Percentiles rank a stretch among this genome's conserved stretches.
These are phyloP conservation scores for Herminia tarsipennalis DNA, from an alignment of 2,888 invertebrate genomes.

Conservation along the genomic window DNA sequence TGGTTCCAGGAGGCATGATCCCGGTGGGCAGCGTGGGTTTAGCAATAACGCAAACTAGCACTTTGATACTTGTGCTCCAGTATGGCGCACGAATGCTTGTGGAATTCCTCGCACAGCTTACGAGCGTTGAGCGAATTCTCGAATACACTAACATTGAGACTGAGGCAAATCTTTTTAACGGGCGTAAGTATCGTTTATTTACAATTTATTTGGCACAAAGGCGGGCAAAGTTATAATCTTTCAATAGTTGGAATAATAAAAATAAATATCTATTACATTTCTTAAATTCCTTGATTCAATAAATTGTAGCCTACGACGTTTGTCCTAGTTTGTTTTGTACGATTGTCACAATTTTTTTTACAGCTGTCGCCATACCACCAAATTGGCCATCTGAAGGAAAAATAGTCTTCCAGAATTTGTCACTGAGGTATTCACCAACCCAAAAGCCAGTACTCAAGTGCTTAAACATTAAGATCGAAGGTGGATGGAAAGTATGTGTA, in stretches of 20 bases:
- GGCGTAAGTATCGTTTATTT: slow-evolving; percentile 64
- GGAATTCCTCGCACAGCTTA: slow-evolving; percentile 91
- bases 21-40: slow-evolving; percentile 87
- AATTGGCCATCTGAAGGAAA: slow-evolving; percentile 88
- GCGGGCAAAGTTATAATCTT: too few relatives aligned
- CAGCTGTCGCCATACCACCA: slow-evolving; percentile 80
- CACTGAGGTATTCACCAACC: slow-evolving; percentile 86
- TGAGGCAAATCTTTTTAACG: slow-evolving; percentile 84
- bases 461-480: slow-evolving; percentile 68
- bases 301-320: too few relatives aligned
- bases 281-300: too few relatives aligned
- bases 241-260: too few relatives aligned
- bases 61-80: slow-evolving; percentile 86
- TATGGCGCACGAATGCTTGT: slow-evolving; percentile 95
- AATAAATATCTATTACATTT: too few relatives aligned
- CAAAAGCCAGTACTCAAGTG: slow-evolving; percentile 87
- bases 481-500: slow-evolving; percentile 83
- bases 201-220: too few relatives aligned
- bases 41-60: slow-evolving; percentile 88
- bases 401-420: slow-evolving; percentile 86
- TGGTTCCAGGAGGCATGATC: slow-evolving; percentile 58
- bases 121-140: slow-evolving; percentile 93
- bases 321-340: too few relatives aligned
- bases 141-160: slow-evolving; percentile 91
- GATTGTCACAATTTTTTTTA: too few relatives aligned